Conservation (phyloP, 2,888 invertebrate genomes). For the Drosophila paramelanica region DNA sequence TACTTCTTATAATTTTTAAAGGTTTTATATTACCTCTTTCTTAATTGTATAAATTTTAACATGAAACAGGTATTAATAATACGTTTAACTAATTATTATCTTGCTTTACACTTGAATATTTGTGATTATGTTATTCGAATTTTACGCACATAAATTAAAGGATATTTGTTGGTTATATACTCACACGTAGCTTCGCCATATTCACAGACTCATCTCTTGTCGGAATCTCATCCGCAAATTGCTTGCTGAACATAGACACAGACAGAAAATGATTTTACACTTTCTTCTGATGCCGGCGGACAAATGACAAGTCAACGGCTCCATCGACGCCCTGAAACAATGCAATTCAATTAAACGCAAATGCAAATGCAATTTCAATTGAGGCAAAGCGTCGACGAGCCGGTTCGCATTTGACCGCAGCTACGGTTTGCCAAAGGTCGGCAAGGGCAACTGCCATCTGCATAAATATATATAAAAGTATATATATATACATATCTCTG, state of each 20-base stretch:
- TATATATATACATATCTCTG: not conserved
- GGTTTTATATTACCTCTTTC: no score
- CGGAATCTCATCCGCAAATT: no score
- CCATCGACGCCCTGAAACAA: conserved; percentile 50
- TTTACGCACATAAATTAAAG: no score
- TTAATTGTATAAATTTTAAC: no score
- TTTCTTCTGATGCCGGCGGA: conserved; percentile 26
- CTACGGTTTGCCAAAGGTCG: conserved; percentile 22
- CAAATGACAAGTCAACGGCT: conserved; percentile 28
- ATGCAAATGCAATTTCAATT: conserved; percentile 69
- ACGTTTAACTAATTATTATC: no score
- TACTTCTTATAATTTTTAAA: no score
- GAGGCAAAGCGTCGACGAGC: conserved; percentile 12
- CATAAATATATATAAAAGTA: not conserved
- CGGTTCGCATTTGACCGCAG: conserved; percentile 46
- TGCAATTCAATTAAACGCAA: conserved; percentile 73
- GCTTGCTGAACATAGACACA: not conserved
- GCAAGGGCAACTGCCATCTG: conserved; percentile 11
- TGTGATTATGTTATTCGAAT: no score
- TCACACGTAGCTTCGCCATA: no score
- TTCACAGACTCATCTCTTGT: no score
- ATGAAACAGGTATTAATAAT: no score
- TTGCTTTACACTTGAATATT: no score
- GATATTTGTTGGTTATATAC: no score
- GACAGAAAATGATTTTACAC: conserved; percentile 19